Evolutionary conservation across 2,888 invertebrate species (phyloP), one percentile per base, ranked within the genome.

Genomic region (Stenodera caucasica): DNA sequence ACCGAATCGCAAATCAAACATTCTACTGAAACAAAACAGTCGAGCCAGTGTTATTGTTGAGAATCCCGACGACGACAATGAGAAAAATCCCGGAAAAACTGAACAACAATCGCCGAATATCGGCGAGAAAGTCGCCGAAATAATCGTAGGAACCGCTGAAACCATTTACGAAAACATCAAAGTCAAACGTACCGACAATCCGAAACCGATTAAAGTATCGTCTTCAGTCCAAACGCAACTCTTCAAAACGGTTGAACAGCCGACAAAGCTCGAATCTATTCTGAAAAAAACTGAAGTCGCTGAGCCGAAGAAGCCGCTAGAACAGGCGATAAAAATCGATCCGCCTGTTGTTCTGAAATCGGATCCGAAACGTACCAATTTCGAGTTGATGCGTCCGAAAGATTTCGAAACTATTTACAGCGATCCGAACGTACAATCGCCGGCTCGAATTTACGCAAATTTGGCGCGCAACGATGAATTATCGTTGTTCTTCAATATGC

Each of bases 371-470:
- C 67, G 70, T 59, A 71, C 70, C 29, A 71, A 67, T 54, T 85
- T 83, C 68, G 83, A 85, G 69, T 75, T 85, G 58, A 84, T 86
- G 76, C 79, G 83, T 51, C 82, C 83, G 1, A 79, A 84, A 60
- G 86, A 86, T 72, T 86, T 85, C 66, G 84, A 83, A 30, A 81
- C 80, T 64, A 83, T 84, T 70, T 77, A 82, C 77, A 67, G 76
- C 67, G 75, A 81, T 69, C 74, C 78, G 64, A 61, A 65, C 12
- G 68, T 66, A 5, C 69, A 70, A 60, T 72, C 72, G n/a, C 70
- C 74, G 4, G 73, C 74, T 4, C 71, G 80, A 60, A 76, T 82
- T 61, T 84, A 84, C 68, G 83, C 83, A 18, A 84, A 84, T 73
- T 76, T 83, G 61, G 75, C 78, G 7, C 73, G 74, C 51, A 75